These are phyloP conservation scores for Pardalotus punctatus DNA, from an alignment of 2,113 vertebrate genomes.

Conservation along the genomic window DNA sequence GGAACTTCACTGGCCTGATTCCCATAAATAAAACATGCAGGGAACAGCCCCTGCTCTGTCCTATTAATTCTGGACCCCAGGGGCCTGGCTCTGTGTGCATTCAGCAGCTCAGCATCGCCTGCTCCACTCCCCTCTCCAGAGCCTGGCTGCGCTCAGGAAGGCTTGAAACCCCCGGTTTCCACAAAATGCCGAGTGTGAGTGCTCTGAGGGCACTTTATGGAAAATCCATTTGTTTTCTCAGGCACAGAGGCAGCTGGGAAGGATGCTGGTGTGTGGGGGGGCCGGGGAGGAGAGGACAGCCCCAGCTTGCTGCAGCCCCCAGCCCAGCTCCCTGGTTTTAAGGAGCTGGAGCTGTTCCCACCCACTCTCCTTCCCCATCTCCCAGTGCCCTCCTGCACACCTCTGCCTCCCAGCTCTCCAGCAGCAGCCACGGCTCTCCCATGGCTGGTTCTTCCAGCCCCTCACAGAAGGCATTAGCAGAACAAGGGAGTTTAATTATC, in stretches of 20 bases:
- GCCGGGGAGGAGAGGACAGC: not conserved
- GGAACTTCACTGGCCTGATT: slow-evolving; percentile 60
- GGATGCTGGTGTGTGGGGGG: not conserved
- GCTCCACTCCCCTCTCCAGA: not conserved
- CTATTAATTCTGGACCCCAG: slow-evolving; percentile 66
- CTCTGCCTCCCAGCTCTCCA: not conserved
- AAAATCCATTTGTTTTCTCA: not conserved
- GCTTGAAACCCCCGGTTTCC: not conserved
- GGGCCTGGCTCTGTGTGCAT: slow-evolving; percentile 20
- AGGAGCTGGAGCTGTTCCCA: not conserved
- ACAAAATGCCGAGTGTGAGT: not conserved
- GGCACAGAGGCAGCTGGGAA: not conserved
- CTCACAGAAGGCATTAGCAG: not conserved
- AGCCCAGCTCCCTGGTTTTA: not conserved
- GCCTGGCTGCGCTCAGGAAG: not conserved
- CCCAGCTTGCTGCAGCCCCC: not conserved
- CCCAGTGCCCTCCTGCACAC: not conserved
- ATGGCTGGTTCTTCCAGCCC: not conserved
- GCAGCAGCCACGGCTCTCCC: not conserved
- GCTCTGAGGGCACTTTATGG: not conserved
- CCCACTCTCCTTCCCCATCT: not conserved
- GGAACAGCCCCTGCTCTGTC: slow-evolving; percentile 65
- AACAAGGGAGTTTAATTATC: slow-evolving; percentile 44
- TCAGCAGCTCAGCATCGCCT: not conserved
- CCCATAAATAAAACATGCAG: slow-evolving; percentile 67